Evolutionary conservation across 2,888 invertebrate genomes (phyloP).

Genomic region (Protonemura montana): DNA sequence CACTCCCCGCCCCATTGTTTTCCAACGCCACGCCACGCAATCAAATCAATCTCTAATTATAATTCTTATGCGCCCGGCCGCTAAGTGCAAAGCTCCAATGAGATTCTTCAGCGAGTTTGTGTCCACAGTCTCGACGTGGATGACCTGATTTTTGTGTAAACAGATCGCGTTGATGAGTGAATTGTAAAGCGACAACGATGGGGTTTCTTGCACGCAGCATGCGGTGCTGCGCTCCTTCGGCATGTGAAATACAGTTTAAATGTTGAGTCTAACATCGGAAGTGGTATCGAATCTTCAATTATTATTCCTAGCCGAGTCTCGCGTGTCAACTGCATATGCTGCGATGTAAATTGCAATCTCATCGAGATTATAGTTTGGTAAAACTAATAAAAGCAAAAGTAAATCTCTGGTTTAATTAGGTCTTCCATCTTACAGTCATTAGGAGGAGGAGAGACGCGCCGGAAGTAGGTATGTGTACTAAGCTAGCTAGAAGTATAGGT

Average conservation of each 20-base stretch:
- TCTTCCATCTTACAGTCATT: not conserved
- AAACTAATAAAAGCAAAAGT: constrained; percentile 9
- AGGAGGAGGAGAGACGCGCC: not conserved
- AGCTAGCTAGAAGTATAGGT: not conserved
- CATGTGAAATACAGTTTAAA: not conserved
- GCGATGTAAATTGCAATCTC: not conserved
- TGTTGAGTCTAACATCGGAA: not conserved
- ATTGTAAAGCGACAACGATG: not conserved
- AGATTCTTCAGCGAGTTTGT: too few species aligned
- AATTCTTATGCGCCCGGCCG: not conserved
- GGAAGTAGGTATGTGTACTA: not conserved
- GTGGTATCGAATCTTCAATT: not conserved
- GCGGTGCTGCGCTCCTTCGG: not conserved
- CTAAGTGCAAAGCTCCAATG: not conserved
- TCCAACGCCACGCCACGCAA: not conserved
- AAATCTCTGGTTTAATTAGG: not conserved
- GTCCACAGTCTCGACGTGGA: not conserved
- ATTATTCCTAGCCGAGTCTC: not conserved
- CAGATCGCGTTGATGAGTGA: not conserved
- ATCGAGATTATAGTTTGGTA: not conserved
- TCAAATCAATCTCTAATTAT: constrained; percentile 12
- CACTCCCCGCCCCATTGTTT: not conserved
- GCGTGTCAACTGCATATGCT: not conserved
- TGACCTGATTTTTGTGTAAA: not conserved
- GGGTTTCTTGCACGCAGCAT: not conserved